These are phyloP conservation scores for Sander vitreus DNA, from an alignment of 2,113 vertebrate species.

Conservation along the genomic window DNA sequence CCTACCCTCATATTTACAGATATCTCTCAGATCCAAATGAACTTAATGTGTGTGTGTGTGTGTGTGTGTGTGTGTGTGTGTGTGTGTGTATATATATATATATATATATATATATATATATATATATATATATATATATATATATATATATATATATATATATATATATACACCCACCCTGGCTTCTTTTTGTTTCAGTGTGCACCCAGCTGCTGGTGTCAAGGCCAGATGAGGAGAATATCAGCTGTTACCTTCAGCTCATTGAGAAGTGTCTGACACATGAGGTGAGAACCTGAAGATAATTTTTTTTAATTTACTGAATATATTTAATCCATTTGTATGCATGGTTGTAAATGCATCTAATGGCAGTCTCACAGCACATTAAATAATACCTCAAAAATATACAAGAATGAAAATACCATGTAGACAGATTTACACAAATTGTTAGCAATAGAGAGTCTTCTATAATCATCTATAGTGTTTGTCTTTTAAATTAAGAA, in stretches of 20 bases:
- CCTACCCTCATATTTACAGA: not conserved
- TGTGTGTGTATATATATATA: not conserved
- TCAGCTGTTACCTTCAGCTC: constrained; percentile 95
- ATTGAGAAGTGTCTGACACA: constrained; percentile 95
- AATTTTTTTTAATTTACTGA: not conserved
- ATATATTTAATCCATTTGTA: not conserved
- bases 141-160: too few relatives aligned
- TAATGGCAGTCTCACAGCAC: not conserved
- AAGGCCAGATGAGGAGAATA: constrained; percentile 95
- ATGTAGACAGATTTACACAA: not conserved
- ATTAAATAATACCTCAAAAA: not conserved
- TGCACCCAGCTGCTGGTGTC: constrained; percentile 95
- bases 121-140: too few relatives aligned
- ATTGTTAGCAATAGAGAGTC: not conserved
- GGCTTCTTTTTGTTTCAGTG: constrained; percentile 77
- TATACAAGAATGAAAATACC: not conserved
- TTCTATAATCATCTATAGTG: not conserved
- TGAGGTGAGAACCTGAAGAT: constrained; percentile 82
- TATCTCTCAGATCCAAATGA: not conserved
- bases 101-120: too few relatives aligned
- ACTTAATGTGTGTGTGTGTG: too few relatives aligned
- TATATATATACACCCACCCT: not conserved
- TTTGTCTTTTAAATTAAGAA: not conserved
- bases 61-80: too few relatives aligned
- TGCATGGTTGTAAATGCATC: not conserved